phyloP scores from a whole-genome alignment of 2,797 vertebrate genomes.

The Rhincodon typus region DNA sequence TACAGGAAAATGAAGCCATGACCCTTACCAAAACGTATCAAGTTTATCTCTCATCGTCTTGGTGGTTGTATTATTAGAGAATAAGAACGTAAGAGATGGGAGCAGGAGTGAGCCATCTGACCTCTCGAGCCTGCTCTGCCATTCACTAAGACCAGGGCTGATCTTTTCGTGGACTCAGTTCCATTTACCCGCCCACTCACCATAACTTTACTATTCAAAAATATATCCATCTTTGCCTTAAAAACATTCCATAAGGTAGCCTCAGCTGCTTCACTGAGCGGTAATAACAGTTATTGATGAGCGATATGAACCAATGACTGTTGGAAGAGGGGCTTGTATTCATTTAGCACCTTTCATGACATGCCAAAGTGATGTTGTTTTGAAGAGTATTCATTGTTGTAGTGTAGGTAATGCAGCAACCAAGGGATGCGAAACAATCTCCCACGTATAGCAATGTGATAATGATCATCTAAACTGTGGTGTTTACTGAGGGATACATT shows the following conservation, averaged over 20 bases:
- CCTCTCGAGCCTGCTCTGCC: no score
- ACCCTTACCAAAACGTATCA: neutral
- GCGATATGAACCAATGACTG: neutral
- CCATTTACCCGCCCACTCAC: no score
- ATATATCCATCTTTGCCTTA: no score
- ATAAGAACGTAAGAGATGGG: neutral
- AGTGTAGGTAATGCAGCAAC: neutral
- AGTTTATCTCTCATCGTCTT: neutral
- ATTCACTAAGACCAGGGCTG: no score
- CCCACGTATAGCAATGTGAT: neutral
- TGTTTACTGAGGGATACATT: neutral
- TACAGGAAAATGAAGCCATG: no score
- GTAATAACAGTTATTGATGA: neutral
- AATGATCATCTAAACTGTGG: neutral
- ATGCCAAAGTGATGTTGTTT: neutral
- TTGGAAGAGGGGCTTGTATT: neutral
- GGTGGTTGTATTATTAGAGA: neutral
- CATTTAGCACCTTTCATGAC: neutral
- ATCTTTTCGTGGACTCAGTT: no score
- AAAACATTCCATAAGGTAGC: no score
- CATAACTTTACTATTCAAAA: no score
- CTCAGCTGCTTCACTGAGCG: no score
- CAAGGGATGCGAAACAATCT: neutral
- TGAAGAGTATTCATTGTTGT: neutral
- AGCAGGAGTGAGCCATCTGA: no score